Evolutionary conservation across 1,140 invertebrate genomes (phyloP), one percentile per base, ranked within the genome.

Genomic region (Calosoma granatense): DNA sequence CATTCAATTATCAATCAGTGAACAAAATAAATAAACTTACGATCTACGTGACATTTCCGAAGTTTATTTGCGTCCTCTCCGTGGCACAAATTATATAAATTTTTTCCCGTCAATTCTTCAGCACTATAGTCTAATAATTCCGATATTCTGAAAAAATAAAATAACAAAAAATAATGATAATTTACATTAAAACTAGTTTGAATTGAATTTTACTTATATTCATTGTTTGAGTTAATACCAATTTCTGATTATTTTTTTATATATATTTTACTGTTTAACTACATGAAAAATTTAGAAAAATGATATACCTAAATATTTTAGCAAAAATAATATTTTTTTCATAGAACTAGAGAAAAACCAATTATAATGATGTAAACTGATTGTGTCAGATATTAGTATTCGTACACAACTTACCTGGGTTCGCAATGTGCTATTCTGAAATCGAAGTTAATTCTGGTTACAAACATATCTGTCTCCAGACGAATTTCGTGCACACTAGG

Each of bases 401-500:
- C n/a, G n/a, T n/a, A n/a, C n/a, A n/a, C n/a, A n/a, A 72, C 76
- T 79, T 78, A 95, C 93, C 87, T 91, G 63, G 94, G 94, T 74
- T 98, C 95, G 70, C 94, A 97, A 72, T 97, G 94, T 52, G 92
- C 89, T 78, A 98, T 90, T 76, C 88, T 85, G 73, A 98, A 94
- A 73, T 98, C 92, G 64, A 97, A 94, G 69, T 87, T 94, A 60
- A 97, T 88, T 64, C 94, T 83, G 39, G 92, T 97, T 62, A 97
- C 94, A 73, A 98, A 97, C 88, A 96, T 96, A 68, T 97, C 94
- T 21, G 87, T 85, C 74, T 97, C 94, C 56, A 98, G 79, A 55
- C 94, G 82, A 55, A 98, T 93, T 78, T 98, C 95, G 68, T 97
- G 94, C 47, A 97, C 92, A 47, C 91, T 94, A 1, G 94, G 94